These are phyloP conservation scores for Phengaris arion DNA, from an alignment of 2,888 invertebrate genomes.

Conservation along the genomic window DNA sequence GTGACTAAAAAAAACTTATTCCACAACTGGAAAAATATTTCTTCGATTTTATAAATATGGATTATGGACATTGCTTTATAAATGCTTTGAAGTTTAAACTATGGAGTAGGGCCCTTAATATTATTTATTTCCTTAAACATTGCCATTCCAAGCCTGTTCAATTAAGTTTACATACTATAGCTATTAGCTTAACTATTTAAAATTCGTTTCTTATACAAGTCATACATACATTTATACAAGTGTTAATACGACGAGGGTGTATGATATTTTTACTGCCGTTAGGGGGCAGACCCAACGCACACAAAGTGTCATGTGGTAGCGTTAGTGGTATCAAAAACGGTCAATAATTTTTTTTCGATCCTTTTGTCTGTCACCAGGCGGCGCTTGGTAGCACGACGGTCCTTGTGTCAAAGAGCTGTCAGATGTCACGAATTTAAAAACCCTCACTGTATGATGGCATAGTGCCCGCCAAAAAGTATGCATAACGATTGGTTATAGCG, in stretches of 20 bases:
- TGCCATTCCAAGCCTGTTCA: neutral
- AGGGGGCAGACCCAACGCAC: too few relatives aligned
- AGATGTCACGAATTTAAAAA: too few relatives aligned
- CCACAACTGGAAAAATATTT: neutral
- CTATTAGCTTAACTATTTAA: neutral
- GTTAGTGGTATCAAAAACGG: too few relatives aligned
- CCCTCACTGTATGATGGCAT: neutral
- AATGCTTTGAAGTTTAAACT: neutral
- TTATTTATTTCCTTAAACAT: neutral
- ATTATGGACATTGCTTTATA: neutral
- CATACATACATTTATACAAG: conserved; percentile 10
- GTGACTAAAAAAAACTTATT: neutral
- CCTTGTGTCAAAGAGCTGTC: too few relatives aligned
- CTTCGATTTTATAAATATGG: neutral
- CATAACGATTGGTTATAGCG: neutral
- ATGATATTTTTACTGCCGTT: too few relatives aligned
- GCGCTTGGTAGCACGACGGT: too few relatives aligned
- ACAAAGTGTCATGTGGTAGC: too few relatives aligned
- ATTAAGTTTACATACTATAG: neutral
- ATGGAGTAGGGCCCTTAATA: neutral
- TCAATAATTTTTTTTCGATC: too few relatives aligned
- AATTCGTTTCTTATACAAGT: neutral
- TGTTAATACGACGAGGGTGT: neutral
- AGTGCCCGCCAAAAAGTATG: neutral
- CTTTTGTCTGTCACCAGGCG: too few relatives aligned